Conservation (phyloP, 2,888 invertebrate genomes). For the Digitonthophagus gazella region DNA sequence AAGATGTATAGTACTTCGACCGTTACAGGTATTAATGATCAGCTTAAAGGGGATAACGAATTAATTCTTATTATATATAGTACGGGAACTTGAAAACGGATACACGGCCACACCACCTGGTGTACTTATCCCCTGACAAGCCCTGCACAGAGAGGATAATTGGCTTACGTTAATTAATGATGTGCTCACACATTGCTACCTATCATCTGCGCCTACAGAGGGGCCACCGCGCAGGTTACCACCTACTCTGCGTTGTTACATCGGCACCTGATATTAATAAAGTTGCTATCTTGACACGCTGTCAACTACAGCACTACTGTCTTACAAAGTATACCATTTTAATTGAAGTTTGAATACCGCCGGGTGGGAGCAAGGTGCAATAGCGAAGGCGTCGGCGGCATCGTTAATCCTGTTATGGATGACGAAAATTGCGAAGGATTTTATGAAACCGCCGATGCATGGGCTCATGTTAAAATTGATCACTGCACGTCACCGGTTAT, state of each 20-base stretch:
- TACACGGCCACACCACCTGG: conserved; percentile 24
- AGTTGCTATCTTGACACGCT: background rate
- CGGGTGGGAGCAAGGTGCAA: background rate
- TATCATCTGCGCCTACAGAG: background rate
- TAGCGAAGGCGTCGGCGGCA: background rate
- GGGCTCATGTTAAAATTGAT: background rate
- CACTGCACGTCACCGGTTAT: background rate
- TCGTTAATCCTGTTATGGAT: background rate
- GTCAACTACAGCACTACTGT: background rate
- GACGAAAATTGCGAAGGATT: background rate
- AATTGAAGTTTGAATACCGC: background rate
- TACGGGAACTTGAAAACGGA: conserved; percentile 5
- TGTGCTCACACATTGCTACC: conserved; percentile 7
- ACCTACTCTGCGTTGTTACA: background rate
- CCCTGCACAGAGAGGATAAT: conserved; percentile 28
- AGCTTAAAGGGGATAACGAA: background rate
- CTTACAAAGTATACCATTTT: background rate
- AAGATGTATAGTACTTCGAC: background rate
- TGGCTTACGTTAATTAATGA: conserved; percentile 29
- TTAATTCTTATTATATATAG: background rate
- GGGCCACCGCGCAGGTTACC: background rate
- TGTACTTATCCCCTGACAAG: conserved; percentile 26
- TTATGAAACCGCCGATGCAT: background rate
- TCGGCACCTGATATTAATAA: background rate
- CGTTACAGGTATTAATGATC: background rate